phyloP scores from a whole-genome alignment of 64 coral and sea anemone genomes.

The Montipora foliosa region DNA sequence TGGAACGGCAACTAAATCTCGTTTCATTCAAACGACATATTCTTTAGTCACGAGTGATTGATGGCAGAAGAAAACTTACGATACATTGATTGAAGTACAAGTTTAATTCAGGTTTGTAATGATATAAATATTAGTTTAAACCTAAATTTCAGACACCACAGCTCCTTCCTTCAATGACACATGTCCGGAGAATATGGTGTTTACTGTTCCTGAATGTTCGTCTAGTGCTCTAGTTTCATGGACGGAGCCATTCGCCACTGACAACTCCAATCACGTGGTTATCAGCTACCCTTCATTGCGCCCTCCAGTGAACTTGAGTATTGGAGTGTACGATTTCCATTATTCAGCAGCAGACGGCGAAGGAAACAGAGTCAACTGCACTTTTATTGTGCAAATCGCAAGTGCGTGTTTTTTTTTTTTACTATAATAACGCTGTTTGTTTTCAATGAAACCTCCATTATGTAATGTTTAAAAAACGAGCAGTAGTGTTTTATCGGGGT shows the following conservation, averaged over 20 bases:
- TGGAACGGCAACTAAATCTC: no score
- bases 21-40: no score
- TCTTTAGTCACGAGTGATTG: no score
- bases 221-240: neutral
- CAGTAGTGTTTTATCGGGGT: no score
- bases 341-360: constrained; percentile 26
- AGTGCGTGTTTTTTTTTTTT: neutral
- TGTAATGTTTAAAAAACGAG: no score
- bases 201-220: neutral
- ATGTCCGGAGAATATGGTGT: constrained; percentile 18
- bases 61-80: no score
- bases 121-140: neutral
- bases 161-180: constrained; percentile 29
- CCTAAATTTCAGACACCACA: neutral
- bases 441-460: no score
- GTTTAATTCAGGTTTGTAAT: neutral
- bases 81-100: no score
- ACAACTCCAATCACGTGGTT: constrained; percentile 41
- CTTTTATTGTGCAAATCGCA: constrained; percentile 43
- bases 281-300: constrained; percentile 39
- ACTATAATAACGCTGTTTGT: no score
- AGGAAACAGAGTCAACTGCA: constrained; percentile 43
- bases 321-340: constrained; percentile 10
- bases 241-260: constrained; percentile 29
- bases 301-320: constrained; percentile 7